Conservation (phyloP, 1,140 invertebrate species). For the Pseudachorutes palmiensis region DNA sequence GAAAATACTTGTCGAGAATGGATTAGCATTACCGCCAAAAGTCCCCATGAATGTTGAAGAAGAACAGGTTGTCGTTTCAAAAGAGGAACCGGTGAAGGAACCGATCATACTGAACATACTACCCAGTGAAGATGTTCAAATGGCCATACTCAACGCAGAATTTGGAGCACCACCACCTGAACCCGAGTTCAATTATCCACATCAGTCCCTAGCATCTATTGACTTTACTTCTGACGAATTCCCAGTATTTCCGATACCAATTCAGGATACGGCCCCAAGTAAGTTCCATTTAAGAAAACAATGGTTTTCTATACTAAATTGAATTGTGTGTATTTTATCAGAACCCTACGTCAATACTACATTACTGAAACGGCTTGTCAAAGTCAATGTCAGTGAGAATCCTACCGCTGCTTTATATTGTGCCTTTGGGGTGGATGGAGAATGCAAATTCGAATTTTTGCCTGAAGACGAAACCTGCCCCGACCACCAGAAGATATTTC, state of each 20-base stretch:
- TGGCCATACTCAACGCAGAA: too few species aligned
- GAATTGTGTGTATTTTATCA: too few species aligned
- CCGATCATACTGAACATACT: too few species aligned
- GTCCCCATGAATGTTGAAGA: background rate
- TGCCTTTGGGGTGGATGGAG: slow-evolving; percentile 15
- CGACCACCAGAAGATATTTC: background rate
- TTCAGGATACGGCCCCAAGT: too few species aligned
- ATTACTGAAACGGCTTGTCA: background rate
- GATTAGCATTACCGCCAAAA: slow-evolving; percentile 9
- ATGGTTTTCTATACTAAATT: too few species aligned
- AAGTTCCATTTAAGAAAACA: too few species aligned
- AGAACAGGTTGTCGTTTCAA: background rate
- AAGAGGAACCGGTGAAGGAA: too few species aligned
- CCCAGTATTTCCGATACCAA: too few species aligned
- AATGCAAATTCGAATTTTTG: background rate
- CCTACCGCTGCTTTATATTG: slow-evolving; percentile 19
- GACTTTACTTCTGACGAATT: slow-evolving; percentile 32
- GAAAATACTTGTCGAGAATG: slow-evolving; percentile 21
- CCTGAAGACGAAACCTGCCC: background rate
- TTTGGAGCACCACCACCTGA: too few species aligned
- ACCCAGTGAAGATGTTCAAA: too few species aligned
- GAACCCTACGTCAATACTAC: too few species aligned
- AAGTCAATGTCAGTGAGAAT: slow-evolving; percentile 30
- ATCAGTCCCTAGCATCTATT: background rate
- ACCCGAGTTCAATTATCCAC: too few species aligned